phyloP scores from a whole-genome alignment of 1,140 invertebrate species.

The Bombus confusus region DNA sequence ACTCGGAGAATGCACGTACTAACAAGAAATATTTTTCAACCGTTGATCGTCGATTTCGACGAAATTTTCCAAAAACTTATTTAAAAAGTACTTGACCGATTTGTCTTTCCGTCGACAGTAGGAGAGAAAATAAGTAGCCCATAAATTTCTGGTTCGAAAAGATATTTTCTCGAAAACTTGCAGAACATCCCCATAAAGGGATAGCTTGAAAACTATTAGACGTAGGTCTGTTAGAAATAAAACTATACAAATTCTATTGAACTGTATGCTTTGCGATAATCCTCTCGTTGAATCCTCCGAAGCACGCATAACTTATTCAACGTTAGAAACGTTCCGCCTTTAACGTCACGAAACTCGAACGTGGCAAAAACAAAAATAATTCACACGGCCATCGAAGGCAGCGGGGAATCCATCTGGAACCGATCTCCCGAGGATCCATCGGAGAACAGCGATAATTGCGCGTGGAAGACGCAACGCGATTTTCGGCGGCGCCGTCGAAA shows the following conservation, averaged over 20 bases:
- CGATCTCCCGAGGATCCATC: not conserved
- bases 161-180: not conserved
- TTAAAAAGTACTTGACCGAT: too few species aligned
- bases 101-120: too few species aligned
- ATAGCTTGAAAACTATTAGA: not conserved
- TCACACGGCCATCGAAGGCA: not conserved
- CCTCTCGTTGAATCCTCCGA: not conserved
- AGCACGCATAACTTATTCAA: not conserved
- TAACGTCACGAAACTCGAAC: not conserved
- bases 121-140: too few species aligned
- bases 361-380: not conserved
- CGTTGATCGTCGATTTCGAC: too few species aligned
- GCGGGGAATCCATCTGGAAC: not conserved
- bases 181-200: too few species aligned
- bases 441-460: not conserved
- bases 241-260: not conserved
- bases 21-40: too few species aligned
- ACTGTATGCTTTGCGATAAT: not conserved
- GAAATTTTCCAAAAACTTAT: too few species aligned
- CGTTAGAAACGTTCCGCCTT: not conserved
- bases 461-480: not conserved
- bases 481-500: slow-evolving; percentile 33
- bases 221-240: too few species aligned
- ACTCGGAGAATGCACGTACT: too few species aligned
- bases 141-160: too few species aligned